phyloP scores from a whole-genome alignment of 2,797 vertebrate species.

The Gallinago stenura region DNA sequence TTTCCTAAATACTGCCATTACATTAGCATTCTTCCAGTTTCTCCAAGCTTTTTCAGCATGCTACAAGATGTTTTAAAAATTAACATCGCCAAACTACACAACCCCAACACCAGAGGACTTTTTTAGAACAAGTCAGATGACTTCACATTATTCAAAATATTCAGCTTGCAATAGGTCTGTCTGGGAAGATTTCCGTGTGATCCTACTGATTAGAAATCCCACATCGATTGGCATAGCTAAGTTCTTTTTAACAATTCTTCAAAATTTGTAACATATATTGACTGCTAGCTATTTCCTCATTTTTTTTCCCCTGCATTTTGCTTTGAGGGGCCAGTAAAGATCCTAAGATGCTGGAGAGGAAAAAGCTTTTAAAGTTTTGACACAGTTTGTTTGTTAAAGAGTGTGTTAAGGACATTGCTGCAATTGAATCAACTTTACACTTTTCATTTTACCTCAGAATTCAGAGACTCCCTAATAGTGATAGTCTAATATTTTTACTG shows the following conservation, averaged over 20 bases:
- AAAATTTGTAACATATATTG: not conserved
- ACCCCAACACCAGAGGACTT: not conserved
- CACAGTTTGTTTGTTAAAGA: not conserved
- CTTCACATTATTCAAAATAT: not conserved
- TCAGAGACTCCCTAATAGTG: not conserved
- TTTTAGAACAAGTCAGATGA: not conserved
- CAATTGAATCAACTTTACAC: not conserved
- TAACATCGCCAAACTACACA: not conserved
- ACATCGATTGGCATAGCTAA: not conserved
- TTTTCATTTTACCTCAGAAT: conserved; percentile 2
- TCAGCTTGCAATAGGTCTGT: not conserved
- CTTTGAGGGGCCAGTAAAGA: not conserved
- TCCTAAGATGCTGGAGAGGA: not conserved
- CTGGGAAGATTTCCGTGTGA: not conserved
- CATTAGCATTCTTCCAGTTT: not conserved
- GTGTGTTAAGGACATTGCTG: not conserved
- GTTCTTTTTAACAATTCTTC: not conserved
- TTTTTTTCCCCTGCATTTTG: not conserved
- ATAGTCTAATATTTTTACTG: not conserved
- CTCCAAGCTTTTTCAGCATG: not conserved
- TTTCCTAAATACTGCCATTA: not conserved
- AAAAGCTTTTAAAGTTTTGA: not conserved
- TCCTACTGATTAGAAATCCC: not conserved
- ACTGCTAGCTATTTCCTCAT: not conserved
- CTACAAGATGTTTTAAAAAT: not conserved